phyloP scores from a whole-genome alignment of 2,797 vertebrate genomes.

The Falco concolor region DNA sequence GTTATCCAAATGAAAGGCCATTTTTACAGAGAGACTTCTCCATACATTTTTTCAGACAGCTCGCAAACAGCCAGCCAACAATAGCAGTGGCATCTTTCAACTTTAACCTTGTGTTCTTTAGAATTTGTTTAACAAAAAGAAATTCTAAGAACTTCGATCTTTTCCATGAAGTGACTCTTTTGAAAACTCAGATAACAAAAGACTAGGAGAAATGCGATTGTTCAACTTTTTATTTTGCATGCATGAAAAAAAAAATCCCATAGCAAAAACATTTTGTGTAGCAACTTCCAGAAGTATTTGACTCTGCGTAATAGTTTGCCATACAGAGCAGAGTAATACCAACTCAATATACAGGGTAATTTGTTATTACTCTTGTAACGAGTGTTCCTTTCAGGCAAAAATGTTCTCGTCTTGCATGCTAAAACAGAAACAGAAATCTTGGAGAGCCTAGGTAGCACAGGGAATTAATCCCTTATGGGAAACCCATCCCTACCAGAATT shows the following conservation, averaged over 20 bases:
- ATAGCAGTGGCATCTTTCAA: slow-evolving; percentile 37
- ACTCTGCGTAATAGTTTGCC: neutral
- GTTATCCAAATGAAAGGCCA: neutral
- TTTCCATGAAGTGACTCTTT: slow-evolving; percentile 22
- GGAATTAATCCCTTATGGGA: slow-evolving; percentile 36
- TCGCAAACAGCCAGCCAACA: neutral
- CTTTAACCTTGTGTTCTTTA: slow-evolving; percentile 40
- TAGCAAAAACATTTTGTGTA: neutral
- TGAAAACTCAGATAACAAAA: neutral
- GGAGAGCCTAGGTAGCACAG: slow-evolving; percentile 6
- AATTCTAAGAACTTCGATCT: slow-evolving; percentile 14
- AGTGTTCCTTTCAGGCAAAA: slow-evolving; percentile 17
- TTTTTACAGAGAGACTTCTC: neutral
- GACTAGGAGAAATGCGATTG: neutral
- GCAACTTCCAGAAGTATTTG: neutral
- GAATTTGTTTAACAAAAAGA: neutral
- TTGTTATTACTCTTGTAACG: slow-evolving; percentile 6
- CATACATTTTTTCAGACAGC: neutral
- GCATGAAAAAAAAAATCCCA: neutral
- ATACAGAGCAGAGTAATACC: neutral
- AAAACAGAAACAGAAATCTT: slow-evolving; percentile 32
- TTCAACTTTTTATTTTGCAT: neutral
- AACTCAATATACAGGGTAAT: neutral
- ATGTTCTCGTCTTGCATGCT: neutral
- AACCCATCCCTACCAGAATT: slow-evolving; percentile 23